A percentile compares a stretch with the other conserved stretches of the same genome.
phyloP scores from a whole-genome alignment of 2,888 invertebrate species.

The Epinotia ramella region DNA sequence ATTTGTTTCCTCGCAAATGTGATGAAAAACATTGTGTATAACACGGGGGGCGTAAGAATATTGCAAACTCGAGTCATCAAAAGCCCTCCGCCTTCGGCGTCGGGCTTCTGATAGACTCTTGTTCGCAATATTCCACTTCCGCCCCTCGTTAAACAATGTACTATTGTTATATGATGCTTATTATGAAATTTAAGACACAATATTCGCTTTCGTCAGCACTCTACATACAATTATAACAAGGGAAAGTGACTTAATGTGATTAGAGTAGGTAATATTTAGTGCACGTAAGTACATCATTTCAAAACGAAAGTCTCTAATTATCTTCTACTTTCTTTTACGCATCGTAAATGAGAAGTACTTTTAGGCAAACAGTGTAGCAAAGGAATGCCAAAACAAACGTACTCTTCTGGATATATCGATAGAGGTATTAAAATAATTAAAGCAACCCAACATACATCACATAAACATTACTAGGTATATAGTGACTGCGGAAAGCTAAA shows the following conservation, averaged over 20 bases:
- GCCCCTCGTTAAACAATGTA: no score
- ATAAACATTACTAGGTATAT: slow-evolving; percentile 19
- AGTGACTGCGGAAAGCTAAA: slow-evolving; percentile 33
- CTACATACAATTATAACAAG: slow-evolving; percentile 51
- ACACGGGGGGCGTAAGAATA: no score
- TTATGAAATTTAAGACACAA: slow-evolving; percentile 39
- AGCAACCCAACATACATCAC: slow-evolving; percentile 10
- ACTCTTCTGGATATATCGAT: background rate
- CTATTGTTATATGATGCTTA: slow-evolving; percentile 25
- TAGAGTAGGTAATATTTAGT: slow-evolving; percentile 41
- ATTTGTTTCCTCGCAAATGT: no score
- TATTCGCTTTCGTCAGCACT: slow-evolving; percentile 49
- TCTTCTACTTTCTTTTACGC: slow-evolving; percentile 56
- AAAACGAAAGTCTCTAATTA: slow-evolving; percentile 65
- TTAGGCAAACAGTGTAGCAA: background rate
- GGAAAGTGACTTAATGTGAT: slow-evolving; percentile 47
- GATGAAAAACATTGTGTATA: no score
- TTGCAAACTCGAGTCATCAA: no score
- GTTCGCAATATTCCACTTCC: no score
- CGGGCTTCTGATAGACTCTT: no score
- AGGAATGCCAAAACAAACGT: background rate
- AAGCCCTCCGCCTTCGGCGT: no score
- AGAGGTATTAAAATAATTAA: slow-evolving; percentile 1
- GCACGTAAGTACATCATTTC: slow-evolving; percentile 48
- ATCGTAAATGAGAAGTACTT: slow-evolving; percentile 54